phyloP scores from a whole-genome alignment of 2,888 invertebrate genomes.

The Petrolisthes cinctipes region DNA sequence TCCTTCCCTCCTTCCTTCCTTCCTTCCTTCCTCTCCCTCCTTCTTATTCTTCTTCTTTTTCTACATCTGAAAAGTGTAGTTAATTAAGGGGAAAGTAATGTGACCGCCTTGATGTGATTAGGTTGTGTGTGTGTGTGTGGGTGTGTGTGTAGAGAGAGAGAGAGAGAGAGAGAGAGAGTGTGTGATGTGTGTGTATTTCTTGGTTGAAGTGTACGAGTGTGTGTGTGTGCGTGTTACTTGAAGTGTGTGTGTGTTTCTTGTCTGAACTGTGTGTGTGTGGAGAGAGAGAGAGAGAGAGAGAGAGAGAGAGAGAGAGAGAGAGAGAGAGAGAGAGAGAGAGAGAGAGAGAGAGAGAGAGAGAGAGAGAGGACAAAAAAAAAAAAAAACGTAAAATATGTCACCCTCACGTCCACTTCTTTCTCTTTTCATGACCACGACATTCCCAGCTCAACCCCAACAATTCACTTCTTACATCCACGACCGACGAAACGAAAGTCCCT shows the following conservation, averaged over 20 bases:
- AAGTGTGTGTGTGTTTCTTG: too few relatives aligned
- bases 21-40: too few relatives aligned
- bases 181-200: too few relatives aligned
- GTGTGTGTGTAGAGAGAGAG: too few relatives aligned
- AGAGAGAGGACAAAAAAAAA: background rate
- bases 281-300: background rate
- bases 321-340: background rate
- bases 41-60: too few relatives aligned
- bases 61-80: background rate
- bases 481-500: background rate
- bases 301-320: background rate
- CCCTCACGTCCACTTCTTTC: background rate
- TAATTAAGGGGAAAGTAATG: background rate
- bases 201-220: too few relatives aligned
- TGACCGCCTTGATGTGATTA: too few relatives aligned
- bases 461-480: too few relatives aligned
- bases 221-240: too few relatives aligned
- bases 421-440: background rate
- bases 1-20: background rate
- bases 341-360: conserved; percentile 1
- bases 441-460: background rate
- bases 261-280: background rate
- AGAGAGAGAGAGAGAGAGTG: too few relatives aligned
- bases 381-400: background rate
- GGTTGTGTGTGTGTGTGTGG: too few relatives aligned